Evolutionary conservation across 1,140 invertebrate genomes (phyloP), one percentile per base, ranked within the genome.

Genomic region (Drosophila littoralis): DNA sequence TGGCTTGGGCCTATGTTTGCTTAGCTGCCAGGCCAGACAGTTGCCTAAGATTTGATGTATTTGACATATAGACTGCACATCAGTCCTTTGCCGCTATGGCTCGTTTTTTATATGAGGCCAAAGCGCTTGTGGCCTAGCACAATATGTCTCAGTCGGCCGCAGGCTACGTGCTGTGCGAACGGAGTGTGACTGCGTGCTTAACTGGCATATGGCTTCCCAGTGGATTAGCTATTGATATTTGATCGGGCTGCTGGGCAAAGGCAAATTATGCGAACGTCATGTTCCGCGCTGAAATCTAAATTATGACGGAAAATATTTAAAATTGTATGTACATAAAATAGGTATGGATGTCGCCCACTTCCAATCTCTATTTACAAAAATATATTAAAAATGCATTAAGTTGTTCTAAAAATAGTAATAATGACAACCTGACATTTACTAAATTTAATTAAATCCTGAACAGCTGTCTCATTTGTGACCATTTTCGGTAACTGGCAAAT

Each of bases 111-210:
- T 71, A 63, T 60, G n/a, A 22, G 35, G 46, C 46, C 64, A 48
- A 33, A 22, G 72, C 28, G 46, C 22, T 48, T 71, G 55, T 55
- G 78, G 70, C 61, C 70, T 51, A 48, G 36, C 32, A 60, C 75
- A 86, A 86, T 86, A 86, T 86, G 77, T 86, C 82, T 78, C 43
- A 86, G 82, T 86, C 77, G 75, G 67, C n/a, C 81, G 77, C 77
- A 54, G 38, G 48, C 46, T 61, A 61, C 69, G 50, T 63, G 58
- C 50, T 17, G 38, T 10, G 45, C 48, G 28, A 22, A 50, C 57
- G 35, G 28, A 15, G 15, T 33, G 46, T 50, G 45, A 51, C 35
- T 15, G 13, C 7, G 15, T 51, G 54, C 7, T 50, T 28, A 17
- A 46, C 38, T 46, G 52, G 17, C 50, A 46, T 43, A 45, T 38